These are phyloP conservation scores for Charadrius vociferus DNA, from an alignment of 2,113 vertebrate species.

Conservation along the genomic window DNA sequence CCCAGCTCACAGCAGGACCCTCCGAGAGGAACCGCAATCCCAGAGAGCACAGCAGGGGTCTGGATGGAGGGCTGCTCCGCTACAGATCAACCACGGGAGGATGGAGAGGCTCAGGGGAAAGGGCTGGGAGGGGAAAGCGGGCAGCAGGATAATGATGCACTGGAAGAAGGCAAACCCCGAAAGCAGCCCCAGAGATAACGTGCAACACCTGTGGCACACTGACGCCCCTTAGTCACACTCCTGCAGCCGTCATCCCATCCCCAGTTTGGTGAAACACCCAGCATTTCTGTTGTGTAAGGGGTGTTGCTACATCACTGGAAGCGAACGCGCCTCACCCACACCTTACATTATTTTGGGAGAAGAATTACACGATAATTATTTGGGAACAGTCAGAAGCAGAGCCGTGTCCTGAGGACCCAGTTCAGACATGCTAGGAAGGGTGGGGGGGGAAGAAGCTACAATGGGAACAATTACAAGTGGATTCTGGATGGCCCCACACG, in stretches of 20 bases:
- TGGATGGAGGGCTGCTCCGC: background rate
- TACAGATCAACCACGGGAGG: background rate
- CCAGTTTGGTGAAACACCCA: conserved; percentile 23
- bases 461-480: background rate
- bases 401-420: background rate
- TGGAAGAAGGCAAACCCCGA: background rate
- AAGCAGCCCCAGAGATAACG: background rate
- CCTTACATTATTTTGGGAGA: conserved; percentile 44
- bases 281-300: conserved; percentile 34
- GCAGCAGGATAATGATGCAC: background rate
- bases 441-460: background rate
- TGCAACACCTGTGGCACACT: background rate
- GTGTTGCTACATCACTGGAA: conserved; percentile 51
- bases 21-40: rapidly evolving
- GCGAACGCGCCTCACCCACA: background rate
- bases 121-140: background rate
- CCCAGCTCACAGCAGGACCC: background rate
- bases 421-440: conserved; percentile 5
- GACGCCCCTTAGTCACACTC: background rate
- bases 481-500: background rate
- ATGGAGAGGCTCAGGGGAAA: background rate
- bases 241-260: background rate
- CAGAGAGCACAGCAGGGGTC: background rate
- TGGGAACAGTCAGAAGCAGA: conserved; percentile 35
- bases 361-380: conserved; percentile 40